Conservation (phyloP, 2,113 vertebrate species). For the Dicaeum eximium region DNA sequence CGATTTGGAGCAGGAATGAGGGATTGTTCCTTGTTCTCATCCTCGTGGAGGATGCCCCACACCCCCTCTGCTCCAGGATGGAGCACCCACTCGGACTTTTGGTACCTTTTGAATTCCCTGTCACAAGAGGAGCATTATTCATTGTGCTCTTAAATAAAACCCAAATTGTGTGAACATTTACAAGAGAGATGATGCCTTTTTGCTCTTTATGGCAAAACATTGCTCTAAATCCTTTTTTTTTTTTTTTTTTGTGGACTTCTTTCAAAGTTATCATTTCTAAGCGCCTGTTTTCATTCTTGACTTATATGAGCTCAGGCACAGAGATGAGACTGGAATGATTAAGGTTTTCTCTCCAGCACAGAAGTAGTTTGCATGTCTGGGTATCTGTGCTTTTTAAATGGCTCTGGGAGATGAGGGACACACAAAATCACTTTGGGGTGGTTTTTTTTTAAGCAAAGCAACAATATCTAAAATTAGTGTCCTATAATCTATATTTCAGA, state of each 20-base stretch:
- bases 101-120: neutral
- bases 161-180: neutral
- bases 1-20: conserved; percentile 13
- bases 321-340: neutral
- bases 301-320: neutral
- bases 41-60: neutral
- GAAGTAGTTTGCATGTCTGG: neutral
- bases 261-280: neutral
- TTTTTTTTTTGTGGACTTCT: neutral
- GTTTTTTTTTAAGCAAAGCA: neutral
- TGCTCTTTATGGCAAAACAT: neutral
- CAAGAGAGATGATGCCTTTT: neutral
- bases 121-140: fast-evolving
- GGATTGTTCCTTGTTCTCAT: neutral
- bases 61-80: neutral
- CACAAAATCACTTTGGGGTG: neutral
- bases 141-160: neutral
- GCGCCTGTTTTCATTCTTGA: neutral
- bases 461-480: neutral
- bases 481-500: neutral
- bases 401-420: neutral
- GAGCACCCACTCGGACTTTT: neutral
- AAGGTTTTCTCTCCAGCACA: neutral
- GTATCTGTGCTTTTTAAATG: neutral
- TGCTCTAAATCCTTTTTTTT: neutral